These are phyloP conservation scores for Perizoma affinitatum DNA, from an alignment of 2,888 invertebrate genomes.

Conservation along the genomic window DNA sequence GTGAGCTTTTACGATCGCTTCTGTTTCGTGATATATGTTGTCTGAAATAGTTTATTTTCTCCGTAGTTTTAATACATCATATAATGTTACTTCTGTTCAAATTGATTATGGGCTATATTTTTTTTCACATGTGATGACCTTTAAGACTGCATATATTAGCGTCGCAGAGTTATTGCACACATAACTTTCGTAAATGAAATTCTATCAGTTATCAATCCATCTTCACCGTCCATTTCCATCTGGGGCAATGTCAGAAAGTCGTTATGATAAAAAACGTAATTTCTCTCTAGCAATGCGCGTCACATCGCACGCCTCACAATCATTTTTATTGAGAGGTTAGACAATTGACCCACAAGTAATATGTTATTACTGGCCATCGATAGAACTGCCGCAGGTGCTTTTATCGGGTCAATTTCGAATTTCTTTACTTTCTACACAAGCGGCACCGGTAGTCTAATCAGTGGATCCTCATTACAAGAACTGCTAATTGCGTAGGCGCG, in stretches of 20 bases:
- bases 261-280: conserved; percentile 44
- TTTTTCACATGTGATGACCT: too few relatives aligned
- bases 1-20: conserved; percentile 58
- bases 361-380: conserved; percentile 59
- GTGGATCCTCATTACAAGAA: conserved; percentile 36
- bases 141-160: too few relatives aligned
- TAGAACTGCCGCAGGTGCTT: conserved; percentile 59
- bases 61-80: too few relatives aligned
- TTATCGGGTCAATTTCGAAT: conserved; percentile 69
- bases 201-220: conserved; percentile 29
- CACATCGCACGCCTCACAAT: conserved; percentile 58
- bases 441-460: conserved; percentile 36
- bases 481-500: conserved; percentile 60
- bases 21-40: conserved; percentile 5
- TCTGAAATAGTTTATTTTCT: conserved; percentile 2
- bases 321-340: conserved; percentile 66
- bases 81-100: too few relatives aligned
- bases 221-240: conserved; percentile 29
- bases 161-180: too few relatives aligned
- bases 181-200: conserved; percentile 12
- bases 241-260: conserved; percentile 40
- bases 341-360: conserved; percentile 75
- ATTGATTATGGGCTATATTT: too few relatives aligned
- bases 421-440: conserved; percentile 70
- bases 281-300: conserved; percentile 41